These are phyloP conservation scores for Capromys pilorides DNA, from an alignment of 2,797 vertebrate genomes.

Conservation along the genomic window DNA sequence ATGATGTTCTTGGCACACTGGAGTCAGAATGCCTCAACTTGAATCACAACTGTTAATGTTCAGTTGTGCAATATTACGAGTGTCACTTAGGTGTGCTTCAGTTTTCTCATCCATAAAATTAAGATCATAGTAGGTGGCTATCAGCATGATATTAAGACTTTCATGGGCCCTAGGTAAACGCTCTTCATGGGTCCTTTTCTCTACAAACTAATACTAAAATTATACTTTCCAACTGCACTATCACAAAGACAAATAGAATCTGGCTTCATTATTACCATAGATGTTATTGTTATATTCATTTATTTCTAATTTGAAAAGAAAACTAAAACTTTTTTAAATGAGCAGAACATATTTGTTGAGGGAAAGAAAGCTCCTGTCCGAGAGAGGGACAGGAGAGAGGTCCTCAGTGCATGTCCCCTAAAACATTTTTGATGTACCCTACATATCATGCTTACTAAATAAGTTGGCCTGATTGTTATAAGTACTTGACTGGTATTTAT, in stretches of 20 bases:
- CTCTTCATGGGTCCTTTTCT: neutral
- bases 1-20: too few relatives aligned
- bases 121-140: neutral
- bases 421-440: neutral
- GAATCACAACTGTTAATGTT: neutral
- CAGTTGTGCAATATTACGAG: neutral
- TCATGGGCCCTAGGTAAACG: neutral
- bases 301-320: slow-evolving; percentile 40
- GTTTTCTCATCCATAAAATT: slow-evolving; percentile 10
- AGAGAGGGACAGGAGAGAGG: too few relatives aligned
- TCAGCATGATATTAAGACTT: neutral
- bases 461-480: neutral
- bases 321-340: slow-evolving; percentile 35
- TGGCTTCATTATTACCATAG: neutral
- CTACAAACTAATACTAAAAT: slow-evolving; percentile 42
- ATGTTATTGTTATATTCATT: neutral
- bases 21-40: neutral
- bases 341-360: too few relatives aligned
- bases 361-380: too few relatives aligned
- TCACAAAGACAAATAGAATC: neutral
- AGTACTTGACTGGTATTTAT: neutral
- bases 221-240: neutral
- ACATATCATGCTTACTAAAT: neutral
- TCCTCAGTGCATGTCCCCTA: too few relatives aligned
- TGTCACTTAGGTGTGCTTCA: neutral